These are phyloP conservation scores for Leptura quadrifasciata DNA, from an alignment of 2,888 invertebrate species.

Conservation along the genomic window DNA sequence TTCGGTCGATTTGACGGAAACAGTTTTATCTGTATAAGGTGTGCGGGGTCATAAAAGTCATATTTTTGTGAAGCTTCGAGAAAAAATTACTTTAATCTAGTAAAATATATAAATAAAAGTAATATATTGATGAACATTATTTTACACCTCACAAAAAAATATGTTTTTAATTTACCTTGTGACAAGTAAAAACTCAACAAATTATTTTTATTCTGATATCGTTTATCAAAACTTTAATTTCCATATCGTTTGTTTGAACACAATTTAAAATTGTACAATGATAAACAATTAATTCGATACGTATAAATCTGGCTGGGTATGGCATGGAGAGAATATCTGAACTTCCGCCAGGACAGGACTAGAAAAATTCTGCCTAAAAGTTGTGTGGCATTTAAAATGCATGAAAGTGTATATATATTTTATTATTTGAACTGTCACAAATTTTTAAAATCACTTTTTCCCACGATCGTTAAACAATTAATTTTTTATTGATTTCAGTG, in stretches of 20 bases:
- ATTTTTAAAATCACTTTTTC: too few species aligned
- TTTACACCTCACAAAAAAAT: background rate
- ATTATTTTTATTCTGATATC: conserved; percentile 28
- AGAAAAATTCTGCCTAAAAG: too few species aligned
- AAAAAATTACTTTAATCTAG: too few species aligned
- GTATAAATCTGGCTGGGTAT: conserved; percentile 15
- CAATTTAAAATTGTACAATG: conserved; percentile 27
- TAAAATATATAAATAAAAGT: background rate
- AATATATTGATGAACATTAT: background rate
- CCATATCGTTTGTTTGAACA: conserved; percentile 32
- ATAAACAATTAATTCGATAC: conserved; percentile 24
- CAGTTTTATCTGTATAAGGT: too few species aligned
- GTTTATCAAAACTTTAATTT: conserved; percentile 34
- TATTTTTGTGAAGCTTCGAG: too few species aligned
- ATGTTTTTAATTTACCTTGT: conserved; percentile 20
- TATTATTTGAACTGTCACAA: too few species aligned
- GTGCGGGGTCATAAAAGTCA: too few species aligned
- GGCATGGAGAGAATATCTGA: conserved; percentile 17
- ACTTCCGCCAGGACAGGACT: background rate
- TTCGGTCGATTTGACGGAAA: too few species aligned
- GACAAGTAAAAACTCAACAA: conserved; percentile 5
- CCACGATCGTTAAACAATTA: too few species aligned
- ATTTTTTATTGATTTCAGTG: too few species aligned
- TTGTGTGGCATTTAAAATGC: too few species aligned
- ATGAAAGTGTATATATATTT: too few species aligned